Conservation (phyloP, 1,140 invertebrate genomes). For the Ptiloglossa arizonensis region DNA sequence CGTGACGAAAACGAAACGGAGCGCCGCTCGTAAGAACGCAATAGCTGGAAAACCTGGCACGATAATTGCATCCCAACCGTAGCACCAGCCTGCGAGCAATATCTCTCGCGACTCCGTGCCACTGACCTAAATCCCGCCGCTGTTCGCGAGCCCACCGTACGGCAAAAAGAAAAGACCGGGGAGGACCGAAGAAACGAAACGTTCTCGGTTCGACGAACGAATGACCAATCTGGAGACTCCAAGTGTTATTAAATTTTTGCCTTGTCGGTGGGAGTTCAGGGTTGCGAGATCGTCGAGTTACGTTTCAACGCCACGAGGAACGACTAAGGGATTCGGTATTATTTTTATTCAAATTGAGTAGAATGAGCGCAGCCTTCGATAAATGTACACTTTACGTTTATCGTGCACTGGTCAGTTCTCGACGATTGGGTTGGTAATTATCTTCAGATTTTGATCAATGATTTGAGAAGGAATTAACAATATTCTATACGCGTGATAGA, state of each 20-base stretch:
- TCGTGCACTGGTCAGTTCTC: too few species aligned
- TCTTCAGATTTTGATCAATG: too few species aligned
- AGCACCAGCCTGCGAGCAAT: conserved; percentile 21
- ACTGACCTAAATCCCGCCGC: conserved; percentile 32
- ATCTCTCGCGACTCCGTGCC: background rate
- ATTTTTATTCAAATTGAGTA: too few species aligned
- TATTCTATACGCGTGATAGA: too few species aligned
- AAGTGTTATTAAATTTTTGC: conserved; percentile 1
- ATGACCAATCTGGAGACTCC: background rate
- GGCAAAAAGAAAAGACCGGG: background rate
- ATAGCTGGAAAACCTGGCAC: conserved; percentile 32
- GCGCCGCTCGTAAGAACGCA: background rate
- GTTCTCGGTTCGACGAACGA: conserved; percentile 11
- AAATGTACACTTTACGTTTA: too few species aligned
- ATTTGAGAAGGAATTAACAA: too few species aligned
- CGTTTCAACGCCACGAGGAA: too few species aligned
- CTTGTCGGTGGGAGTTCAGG: background rate
- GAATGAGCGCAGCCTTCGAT: too few species aligned
- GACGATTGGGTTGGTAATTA: too few species aligned
- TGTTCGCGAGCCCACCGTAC: too few species aligned
- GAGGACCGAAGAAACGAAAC: background rate
- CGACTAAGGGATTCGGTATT: too few species aligned
- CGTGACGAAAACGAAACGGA: background rate
- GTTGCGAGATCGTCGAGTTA: too few species aligned
- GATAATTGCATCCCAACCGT: conserved; percentile 32